Percentiles rank a stretch among this genome's conserved stretches.
Evolutionary conservation across 2,113 vertebrate species (phyloP).

Genomic region (Gracilinanus agilis): DNA sequence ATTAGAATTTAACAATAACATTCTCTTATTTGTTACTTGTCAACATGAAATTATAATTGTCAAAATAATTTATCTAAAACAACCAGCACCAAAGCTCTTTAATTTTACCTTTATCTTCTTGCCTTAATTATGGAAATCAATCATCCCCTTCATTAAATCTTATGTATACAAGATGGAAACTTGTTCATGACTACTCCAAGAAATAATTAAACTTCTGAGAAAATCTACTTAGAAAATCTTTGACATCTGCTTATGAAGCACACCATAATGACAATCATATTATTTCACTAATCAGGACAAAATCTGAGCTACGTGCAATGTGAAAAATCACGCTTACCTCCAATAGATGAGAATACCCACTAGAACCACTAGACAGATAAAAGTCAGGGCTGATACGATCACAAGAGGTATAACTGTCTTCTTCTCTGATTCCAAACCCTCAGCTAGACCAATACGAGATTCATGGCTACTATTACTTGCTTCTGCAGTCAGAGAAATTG

Average conservation of each 20-base stretch:
- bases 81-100: constrained; percentile 35
- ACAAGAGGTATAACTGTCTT: constrained; percentile 94
- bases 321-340: constrained; percentile 89
- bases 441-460: constrained; percentile 92
- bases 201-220: constrained; percentile 5
- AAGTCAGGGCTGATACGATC: constrained; percentile 95
- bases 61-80: constrained; percentile 34
- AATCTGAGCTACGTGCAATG: constrained; percentile 63
- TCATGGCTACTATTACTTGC: constrained; percentile 99
- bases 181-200: constrained; percentile 10
- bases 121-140: constrained; percentile 4
- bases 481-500: constrained; percentile 90
- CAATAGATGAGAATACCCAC: constrained; percentile 97
- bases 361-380: constrained; percentile 94
- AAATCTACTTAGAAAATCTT: constrained; percentile 28
- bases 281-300: constrained; percentile 58
- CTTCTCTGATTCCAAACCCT: constrained; percentile 90
- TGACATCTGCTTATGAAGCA: constrained; percentile 49
- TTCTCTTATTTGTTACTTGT: constrained; percentile 45
- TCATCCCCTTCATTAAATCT: constrained; percentile 18
- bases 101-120: constrained; percentile 45
- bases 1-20: constrained; percentile 24
- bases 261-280: background rate
- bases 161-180: constrained; percentile 20
- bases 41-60: constrained; percentile 31